These are phyloP conservation scores for Nomada goodeniana DNA, from an alignment of 2,888 invertebrate genomes.

Conservation along the genomic window DNA sequence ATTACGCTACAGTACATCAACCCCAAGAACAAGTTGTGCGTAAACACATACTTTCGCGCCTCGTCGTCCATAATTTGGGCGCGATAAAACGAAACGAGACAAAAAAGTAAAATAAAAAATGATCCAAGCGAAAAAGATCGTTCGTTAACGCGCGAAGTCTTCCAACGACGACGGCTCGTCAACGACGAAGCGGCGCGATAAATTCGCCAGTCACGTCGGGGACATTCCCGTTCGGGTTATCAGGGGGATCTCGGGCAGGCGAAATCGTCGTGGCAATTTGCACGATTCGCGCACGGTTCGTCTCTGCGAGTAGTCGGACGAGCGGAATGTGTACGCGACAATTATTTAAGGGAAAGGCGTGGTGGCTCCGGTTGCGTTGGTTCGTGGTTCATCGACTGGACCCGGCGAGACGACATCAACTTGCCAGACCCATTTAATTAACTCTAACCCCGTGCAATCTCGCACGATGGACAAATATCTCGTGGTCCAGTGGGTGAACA, in stretches of 20 bases:
- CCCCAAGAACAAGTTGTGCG: too few relatives aligned
- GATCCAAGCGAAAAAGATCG: not conserved
- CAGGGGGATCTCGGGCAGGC: conserved; percentile 50
- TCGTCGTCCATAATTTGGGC: not conserved
- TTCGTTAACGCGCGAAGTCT: conserved; percentile 17
- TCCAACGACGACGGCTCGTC: conserved; percentile 20
- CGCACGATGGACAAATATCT: conserved; percentile 51
- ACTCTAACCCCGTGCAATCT: conserved; percentile 63
- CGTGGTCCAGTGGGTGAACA: conserved; percentile 9
- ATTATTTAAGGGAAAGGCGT: conserved; percentile 68
- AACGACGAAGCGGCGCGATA: conserved; percentile 33
- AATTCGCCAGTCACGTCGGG: conserved; percentile 33
- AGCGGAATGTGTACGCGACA: conserved; percentile 44
- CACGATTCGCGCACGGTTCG: conserved; percentile 29
- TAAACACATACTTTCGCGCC: too few relatives aligned
- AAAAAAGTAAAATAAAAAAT: not conserved
- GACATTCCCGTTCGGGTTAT: conserved; percentile 38
- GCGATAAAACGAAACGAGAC: not conserved
- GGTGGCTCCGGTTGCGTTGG: conserved; percentile 17
- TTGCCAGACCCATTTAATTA: conserved; percentile 72
- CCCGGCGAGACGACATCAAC: conserved; percentile 52
- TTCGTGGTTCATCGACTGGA: conserved; percentile 71
- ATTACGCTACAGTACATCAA: too few relatives aligned
- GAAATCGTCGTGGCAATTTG: conserved; percentile 53
- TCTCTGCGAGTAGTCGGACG: conserved; percentile 32